Base-by-base conservation (phyloP, 1,140 invertebrate species). In the Diabrotica virgifera region DNA sequence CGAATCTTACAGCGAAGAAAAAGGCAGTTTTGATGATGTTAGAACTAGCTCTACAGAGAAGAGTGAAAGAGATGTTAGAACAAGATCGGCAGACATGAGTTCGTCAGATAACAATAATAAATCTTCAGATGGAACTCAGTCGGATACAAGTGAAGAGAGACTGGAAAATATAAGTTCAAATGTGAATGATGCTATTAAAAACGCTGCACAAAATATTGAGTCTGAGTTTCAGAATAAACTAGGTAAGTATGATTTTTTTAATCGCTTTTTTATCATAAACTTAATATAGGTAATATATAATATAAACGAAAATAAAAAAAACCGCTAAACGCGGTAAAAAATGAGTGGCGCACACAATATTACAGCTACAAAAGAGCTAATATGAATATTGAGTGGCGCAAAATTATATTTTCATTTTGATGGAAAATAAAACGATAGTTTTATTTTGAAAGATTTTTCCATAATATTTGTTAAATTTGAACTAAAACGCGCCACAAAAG, bases 171-270 rank as follows among this genome's bases (percentile, higher is more conserved):
- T 62, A 11, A n/a, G 11, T 7, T 10, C 38, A 50, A n/a, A 46
- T 36, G 6, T 52, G 24, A 65, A 70, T 38, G 13, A 14, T 2
- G 63, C 60, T 24, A 67, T 69, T 37, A 58, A 62, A 50, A 66
- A 50, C 52, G 65, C 59, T 5, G 36, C 62, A 5, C 24, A 69
- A 37, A 69, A 64, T 40, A 62, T 61, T 9, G 63, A 65, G 10
- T 53, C 66, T 5, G 66, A 74, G 60, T 66, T 75, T 12, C 67
- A 71, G 38, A 68, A 70, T 62, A 70, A 70, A 52, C 50, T 78
- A 36, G 69, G 70, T 24, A 51, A 79, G 69, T 46, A 10, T 46
- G 6, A 46, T 1, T 24, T 24, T 24, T 24, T 24, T 24, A 24
- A 24, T 24, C 24, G 24, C 1, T 24, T 24, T 24, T 24, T 24